Base-by-base conservation (phyloP, 1,140 invertebrate genomes). In the Holotrichia oblita region DNA sequence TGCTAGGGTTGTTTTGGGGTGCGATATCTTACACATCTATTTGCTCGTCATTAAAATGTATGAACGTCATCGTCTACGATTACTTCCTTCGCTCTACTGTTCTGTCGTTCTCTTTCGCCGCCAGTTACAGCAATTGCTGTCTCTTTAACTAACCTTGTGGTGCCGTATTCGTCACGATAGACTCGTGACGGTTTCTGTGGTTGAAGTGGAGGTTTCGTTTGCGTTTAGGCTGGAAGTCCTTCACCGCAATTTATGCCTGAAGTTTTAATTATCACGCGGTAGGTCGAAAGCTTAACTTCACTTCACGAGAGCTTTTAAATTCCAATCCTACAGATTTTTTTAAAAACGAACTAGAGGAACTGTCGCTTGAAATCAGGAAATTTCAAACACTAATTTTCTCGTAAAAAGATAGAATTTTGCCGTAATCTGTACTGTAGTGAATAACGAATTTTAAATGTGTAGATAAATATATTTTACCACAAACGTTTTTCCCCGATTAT, bases 21-120 rank as follows among this genome's bases (percentile, higher is more conserved):
- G 27, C 27, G 27, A n/a, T 17, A 55, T 55, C 48, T 55, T 17
- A 17, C 48, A 17, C 48, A 17, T 55, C 48, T 55, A 55, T 55
- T 55, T 55, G 48, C 48, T 55, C 48, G 48, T 55, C 48, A 55
- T 55, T 55, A 55, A 55, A 55, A 55, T 55, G n/a, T 55, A 55
- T 55, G 14, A 55, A 55, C 48, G 48, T 44, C 48, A 17, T 55
- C 48, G n/a, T 55, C 48, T 55, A 55, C 48, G 48, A 17, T n/a
- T 55, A 34, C 14, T 17, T 55, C 48, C 48, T 44, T 44, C 42
- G 9, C 42, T 44, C 14, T 55, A 14, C 48, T 55, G 4, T n/a
- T 12, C 14, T 12, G 14, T 55, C 14, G 48, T 44, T 44, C 9
- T 44, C 42, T 44, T 44, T 44, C 42, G 42, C 7, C 8, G 14